Percentiles rank a stretch among this genome's conserved stretches.
phyloP scores from a whole-genome alignment of 2,888 invertebrate species.

The Diarsia mendica region DNA sequence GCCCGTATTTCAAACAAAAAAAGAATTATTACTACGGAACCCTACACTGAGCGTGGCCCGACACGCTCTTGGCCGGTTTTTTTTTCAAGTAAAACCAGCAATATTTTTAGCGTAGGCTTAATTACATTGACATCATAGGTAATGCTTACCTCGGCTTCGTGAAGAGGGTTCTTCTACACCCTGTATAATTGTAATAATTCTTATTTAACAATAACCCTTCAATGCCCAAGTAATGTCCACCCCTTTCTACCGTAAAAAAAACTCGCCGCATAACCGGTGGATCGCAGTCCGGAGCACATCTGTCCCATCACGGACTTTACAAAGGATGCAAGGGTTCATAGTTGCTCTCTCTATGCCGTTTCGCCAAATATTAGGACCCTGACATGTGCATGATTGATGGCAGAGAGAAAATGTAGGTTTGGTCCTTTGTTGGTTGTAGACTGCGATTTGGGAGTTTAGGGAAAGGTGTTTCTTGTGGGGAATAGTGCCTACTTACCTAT shows the following conservation, averaged over 20 bases:
- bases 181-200: background rate
- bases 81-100: too few species aligned
- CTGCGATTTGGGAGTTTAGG: background rate
- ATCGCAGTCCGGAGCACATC: slow-evolving; percentile 52
- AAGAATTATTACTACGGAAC: too few species aligned
- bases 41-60: too few species aligned
- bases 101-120: too few species aligned
- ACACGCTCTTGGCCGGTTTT: too few species aligned
- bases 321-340: slow-evolving; percentile 57
- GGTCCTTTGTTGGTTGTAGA: slow-evolving; percentile 14
- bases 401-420: background rate
- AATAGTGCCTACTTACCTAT: too few species aligned
- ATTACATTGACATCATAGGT: too few species aligned
- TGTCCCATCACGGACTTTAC: slow-evolving; percentile 56
- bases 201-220: slow-evolving; percentile 7
- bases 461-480: slow-evolving; percentile 3
- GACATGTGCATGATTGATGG: slow-evolving; percentile 48
- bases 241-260: slow-evolving; percentile 18
- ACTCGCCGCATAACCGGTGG: slow-evolving; percentile 42
- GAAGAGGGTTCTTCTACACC: too few species aligned
- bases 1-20: too few species aligned
- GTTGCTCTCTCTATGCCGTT: slow-evolving; percentile 45
- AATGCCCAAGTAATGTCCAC: slow-evolving; percentile 35
- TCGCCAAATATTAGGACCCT: slow-evolving; percentile 48
- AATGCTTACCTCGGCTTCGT: too few species aligned